Base-by-base conservation (phyloP, 2,888 invertebrate species). In the Trichopoda pennipes region DNA sequence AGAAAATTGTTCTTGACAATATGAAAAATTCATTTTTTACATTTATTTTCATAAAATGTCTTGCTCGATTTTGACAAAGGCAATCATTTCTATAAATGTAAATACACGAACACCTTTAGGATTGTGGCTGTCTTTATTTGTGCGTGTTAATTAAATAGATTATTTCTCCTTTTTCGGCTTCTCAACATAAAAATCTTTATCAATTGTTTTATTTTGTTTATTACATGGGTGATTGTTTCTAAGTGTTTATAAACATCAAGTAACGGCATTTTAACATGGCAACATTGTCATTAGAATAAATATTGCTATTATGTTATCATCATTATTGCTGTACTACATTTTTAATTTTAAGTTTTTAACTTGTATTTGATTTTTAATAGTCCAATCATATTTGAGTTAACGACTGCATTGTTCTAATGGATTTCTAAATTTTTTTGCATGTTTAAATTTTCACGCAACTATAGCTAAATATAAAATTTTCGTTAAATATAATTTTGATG, bases 121-220 rank as follows among this genome's bases (percentile, higher is more conserved):
- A 75, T 53, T 51, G 14, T 60, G 17, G n/a, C 14, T n/a, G 7
- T 16, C 7, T 53, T 17, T n/a, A 23, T 64, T 21, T 44, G 60
- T 60, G 19, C 35, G 80, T 76, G 49, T 68, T 12, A 9, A 32
- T 72, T 60, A 61, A 44, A 44, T 16, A 42, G 19, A 47, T 23
- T 55, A 19, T 42, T 53, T 9, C 47, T 60, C 56, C 42, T 58
- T 64, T 53, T 51, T 17, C 21, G 17, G 12, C 42, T 66, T 35
- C 3, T 6, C 42, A 19, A 42, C 58, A 66, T 51, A 17, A 53
- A 55, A 60, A 55, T 69, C 44, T 23, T 42, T 19, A 28, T 53
- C 17, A 47, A 51, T 7, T 51, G 32, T 63, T 49, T 28, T 55
- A n/a, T 42, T 60, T 42, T n/a, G n/a, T n/a, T 53, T 17, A 21